These are phyloP conservation scores for Drosophila seclusa DNA, from an alignment of 2,888 invertebrate species.

Conservation along the genomic window DNA sequence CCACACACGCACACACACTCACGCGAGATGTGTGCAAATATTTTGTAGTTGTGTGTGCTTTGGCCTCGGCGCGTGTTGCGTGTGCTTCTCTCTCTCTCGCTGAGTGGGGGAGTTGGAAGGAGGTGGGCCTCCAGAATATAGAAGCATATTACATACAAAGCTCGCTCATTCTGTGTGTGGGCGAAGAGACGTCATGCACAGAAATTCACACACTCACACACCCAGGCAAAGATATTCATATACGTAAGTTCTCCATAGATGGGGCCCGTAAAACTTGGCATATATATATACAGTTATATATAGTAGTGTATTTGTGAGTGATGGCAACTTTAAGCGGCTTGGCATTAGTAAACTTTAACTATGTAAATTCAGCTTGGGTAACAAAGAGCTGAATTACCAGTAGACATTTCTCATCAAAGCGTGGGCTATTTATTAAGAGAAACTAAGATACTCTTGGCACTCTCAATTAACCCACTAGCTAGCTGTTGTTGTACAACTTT, in stretches of 20 bases:
- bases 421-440: constrained; percentile 1
- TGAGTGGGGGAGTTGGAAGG: neutral
- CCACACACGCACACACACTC: neutral
- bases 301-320: neutral
- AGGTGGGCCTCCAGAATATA: constrained; percentile 13
- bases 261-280: neutral
- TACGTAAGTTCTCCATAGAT: neutral
- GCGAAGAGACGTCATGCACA: constrained; percentile 9
- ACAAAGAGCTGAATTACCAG: constrained; percentile 6
- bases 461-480: neutral
- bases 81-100: constrained; percentile 14
- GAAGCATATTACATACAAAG: constrained; percentile 24
- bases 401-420: neutral
- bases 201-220: neutral
- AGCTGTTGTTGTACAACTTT: neutral
- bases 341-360: neutral
- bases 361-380: constrained; percentile 2
- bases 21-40: constrained; percentile 51
- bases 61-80: constrained; percentile 53
- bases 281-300: neutral
- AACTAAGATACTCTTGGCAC: neutral
- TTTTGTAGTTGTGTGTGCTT: constrained; percentile 49
- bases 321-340: neutral
- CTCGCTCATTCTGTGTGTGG: constrained; percentile 9
- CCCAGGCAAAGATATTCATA: neutral